A percentile compares a stretch with the other conserved stretches of the same genome.
These are phyloP conservation scores for Dicycla oo DNA, from an alignment of 2,888 invertebrate species.

Conservation along the genomic window DNA sequence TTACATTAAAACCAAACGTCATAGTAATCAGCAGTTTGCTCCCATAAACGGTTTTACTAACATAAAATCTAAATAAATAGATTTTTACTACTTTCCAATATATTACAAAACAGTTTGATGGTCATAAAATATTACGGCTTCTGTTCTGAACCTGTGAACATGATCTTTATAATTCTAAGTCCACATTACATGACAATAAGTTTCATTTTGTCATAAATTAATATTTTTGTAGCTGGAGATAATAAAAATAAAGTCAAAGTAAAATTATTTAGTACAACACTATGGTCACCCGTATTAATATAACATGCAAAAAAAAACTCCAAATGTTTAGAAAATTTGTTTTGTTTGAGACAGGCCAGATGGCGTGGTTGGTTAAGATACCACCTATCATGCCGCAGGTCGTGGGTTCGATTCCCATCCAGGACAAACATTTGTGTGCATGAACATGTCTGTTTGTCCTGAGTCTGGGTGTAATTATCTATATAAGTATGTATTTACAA, in stretches of 20 bases:
- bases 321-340: too few species aligned
- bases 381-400: too few species aligned
- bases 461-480: too few species aligned
- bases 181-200: conserved; percentile 1
- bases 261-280: background rate
- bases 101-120: conserved; percentile 24
- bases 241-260: background rate
- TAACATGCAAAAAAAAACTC: too few species aligned
- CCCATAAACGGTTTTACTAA: background rate
- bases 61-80: conserved; percentile 49
- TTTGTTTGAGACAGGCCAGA: too few species aligned
- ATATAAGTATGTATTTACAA: too few species aligned
- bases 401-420: too few species aligned
- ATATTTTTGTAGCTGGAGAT: background rate
- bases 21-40: conserved; percentile 26
- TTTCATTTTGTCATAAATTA: background rate
- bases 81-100: conserved; percentile 41
- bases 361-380: too few species aligned
- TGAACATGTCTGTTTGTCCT: too few species aligned
- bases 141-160: conserved; percentile 27
- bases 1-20: conserved; percentile 28
- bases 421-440: too few species aligned
- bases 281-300: too few species aligned
- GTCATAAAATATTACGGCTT: conserved; percentile 41
- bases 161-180: conserved; percentile 17